These are phyloP conservation scores for Megalurothrips usitatus DNA, from an alignment of 2,888 invertebrate species.

Conservation along the genomic window DNA sequence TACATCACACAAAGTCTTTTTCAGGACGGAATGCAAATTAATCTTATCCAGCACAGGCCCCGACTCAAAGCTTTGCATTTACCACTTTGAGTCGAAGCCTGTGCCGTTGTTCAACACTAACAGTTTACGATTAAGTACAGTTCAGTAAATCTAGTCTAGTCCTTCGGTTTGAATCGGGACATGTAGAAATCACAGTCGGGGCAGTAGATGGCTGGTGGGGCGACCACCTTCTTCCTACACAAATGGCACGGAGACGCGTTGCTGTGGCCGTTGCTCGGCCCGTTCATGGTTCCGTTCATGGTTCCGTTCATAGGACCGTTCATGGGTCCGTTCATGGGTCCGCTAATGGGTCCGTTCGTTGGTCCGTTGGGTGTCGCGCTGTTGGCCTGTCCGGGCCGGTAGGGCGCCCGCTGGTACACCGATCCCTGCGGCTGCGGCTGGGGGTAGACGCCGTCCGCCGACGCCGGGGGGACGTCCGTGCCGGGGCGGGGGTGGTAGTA, in stretches of 20 bases:
- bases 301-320: constrained; percentile 43
- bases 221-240: constrained; percentile 79
- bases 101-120: neutral
- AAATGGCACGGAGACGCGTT: constrained; percentile 73
- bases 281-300: constrained; percentile 48
- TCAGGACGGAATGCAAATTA: neutral
- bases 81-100: neutral
- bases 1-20: neutral
- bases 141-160: neutral
- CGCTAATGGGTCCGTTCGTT: constrained; percentile 33
- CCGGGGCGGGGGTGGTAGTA: constrained; percentile 44
- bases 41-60: neutral
- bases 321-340: constrained; percentile 44
- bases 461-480: neutral
- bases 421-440: neutral
- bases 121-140: neutral
- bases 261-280: constrained; percentile 46
- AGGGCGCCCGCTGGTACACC: constrained; percentile 16
- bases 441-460: neutral
- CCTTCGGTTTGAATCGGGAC: constrained; percentile 70
- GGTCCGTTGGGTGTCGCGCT: constrained; percentile 29
- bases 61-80: neutral
- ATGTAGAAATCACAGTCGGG: constrained; percentile 90
- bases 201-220: constrained; percentile 76
- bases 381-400: constrained; percentile 43